These are phyloP conservation scores for Pelecanoides urinatrix DNA, from an alignment of 2,113 vertebrate species.

Conservation along the genomic window DNA sequence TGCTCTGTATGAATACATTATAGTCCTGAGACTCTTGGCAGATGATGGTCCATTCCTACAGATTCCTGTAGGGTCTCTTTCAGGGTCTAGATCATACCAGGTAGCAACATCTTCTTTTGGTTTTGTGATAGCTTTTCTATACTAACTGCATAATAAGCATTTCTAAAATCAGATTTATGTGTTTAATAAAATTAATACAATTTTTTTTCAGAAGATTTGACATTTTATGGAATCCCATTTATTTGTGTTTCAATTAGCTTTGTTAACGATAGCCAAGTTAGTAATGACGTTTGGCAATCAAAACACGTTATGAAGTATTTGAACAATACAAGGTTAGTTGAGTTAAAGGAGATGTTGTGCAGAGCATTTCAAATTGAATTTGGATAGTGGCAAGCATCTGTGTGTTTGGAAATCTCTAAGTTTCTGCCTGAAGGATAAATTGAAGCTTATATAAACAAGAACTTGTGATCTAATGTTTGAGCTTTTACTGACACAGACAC, in stretches of 20 bases:
- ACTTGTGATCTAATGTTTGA: constrained; percentile 62
- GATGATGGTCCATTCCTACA: too few relatives aligned
- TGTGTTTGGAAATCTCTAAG: constrained; percentile 62
- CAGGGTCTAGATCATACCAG: too few relatives aligned
- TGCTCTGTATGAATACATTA: too few relatives aligned
- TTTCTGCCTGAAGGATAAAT: constrained; percentile 60
- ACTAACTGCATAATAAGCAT: too few relatives aligned
- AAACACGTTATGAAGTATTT: constrained; percentile 51
- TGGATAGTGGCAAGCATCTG: constrained; percentile 55
- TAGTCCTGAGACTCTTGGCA: too few relatives aligned
- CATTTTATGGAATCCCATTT: constrained; percentile 37
- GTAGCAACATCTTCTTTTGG: too few relatives aligned
- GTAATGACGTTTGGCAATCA: constrained; percentile 59
- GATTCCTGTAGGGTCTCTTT: too few relatives aligned
- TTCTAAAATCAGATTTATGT: too few relatives aligned
- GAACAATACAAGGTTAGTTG: constrained; percentile 60
- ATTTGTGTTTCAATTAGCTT: constrained; percentile 59
- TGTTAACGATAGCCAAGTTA: constrained; percentile 49
- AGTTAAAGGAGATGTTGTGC: constrained; percentile 62
- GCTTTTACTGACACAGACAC: constrained; percentile 56
- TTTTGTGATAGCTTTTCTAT: too few relatives aligned
- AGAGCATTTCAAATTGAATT: constrained; percentile 70
- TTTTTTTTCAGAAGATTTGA: neutral
- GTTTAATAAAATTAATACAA: too few relatives aligned
- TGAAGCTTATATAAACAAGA: constrained; percentile 66